phyloP scores from a whole-genome alignment of 30 jellyfish, hydroid and myxozoan genomes.

The Aurelia aurita region DNA sequence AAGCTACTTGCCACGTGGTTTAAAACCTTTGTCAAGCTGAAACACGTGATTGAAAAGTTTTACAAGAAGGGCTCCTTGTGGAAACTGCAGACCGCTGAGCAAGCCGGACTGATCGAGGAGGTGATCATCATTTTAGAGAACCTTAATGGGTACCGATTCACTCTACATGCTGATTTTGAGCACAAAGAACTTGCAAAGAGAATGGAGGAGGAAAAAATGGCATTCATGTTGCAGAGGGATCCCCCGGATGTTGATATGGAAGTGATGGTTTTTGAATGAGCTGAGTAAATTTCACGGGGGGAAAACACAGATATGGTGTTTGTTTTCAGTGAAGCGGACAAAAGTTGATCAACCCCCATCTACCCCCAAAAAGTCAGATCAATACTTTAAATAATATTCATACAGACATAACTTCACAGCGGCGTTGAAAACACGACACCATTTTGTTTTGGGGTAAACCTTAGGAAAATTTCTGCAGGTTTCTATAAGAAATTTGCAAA shows the following conservation, averaged over 20 bases:
- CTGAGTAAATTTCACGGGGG: too few relatives aligned
- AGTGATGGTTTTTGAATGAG: slow-evolving; percentile 36
- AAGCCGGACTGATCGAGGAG: slow-evolving; percentile 9
- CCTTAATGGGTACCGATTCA: slow-evolving; percentile 43
- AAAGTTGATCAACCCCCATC: too few relatives aligned
- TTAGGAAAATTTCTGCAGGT: too few relatives aligned
- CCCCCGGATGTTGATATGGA: slow-evolving; percentile 44
- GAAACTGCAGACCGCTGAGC: slow-evolving; percentile 27
- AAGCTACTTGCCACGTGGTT: slow-evolving; percentile 60
- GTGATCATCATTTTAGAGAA: not conserved
- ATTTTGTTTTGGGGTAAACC: too few relatives aligned
- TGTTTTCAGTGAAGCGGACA: too few relatives aligned
- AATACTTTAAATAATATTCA: too few relatives aligned
- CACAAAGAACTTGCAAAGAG: slow-evolving; percentile 51
- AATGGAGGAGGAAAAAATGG: slow-evolving; percentile 19
- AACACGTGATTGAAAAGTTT: slow-evolving; percentile 17
- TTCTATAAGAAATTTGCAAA: too few relatives aligned
- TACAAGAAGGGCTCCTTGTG: slow-evolving; percentile 28
- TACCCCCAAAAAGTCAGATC: too few relatives aligned
- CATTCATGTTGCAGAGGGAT: slow-evolving; percentile 30
- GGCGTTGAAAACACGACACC: too few relatives aligned
- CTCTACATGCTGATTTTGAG: slow-evolving; percentile 61
- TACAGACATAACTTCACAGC: too few relatives aligned
- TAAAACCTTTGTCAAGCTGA: not conserved
- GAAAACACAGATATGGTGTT: too few relatives aligned